These are phyloP conservation scores for Ivindomyrus marchei DNA, from an alignment of 2,113 vertebrate genomes.

Conservation along the genomic window DNA sequence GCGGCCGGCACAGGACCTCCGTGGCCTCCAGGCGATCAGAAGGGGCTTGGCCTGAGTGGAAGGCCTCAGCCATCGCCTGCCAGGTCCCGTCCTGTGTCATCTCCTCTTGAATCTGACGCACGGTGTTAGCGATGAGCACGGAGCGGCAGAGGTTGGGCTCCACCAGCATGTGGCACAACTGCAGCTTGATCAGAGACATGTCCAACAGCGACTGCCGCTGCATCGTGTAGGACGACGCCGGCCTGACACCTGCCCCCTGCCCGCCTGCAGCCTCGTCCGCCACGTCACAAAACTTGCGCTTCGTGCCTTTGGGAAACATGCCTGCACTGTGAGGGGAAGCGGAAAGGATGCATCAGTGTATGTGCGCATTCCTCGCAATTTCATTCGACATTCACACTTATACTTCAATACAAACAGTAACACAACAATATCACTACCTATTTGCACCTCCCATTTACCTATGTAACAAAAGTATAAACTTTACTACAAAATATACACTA, in stretches of 20 bases:
- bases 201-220: slow-evolving; percentile 92
- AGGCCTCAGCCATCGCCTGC: slow-evolving; percentile 70
- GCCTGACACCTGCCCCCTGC: slow-evolving; percentile 49
- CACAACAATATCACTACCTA: slow-evolving; percentile 14
- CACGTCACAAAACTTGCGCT: slow-evolving; percentile 77
- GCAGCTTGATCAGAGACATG: slow-evolving; percentile 97
- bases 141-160: slow-evolving; percentile 95
- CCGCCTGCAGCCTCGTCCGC: slow-evolving; percentile 62
- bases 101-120: slow-evolving; percentile 94
- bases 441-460: neutral
- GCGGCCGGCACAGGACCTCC: slow-evolving; percentile 80
- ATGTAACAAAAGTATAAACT: neutral
- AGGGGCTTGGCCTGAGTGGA: slow-evolving; percentile 33
- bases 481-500: neutral
- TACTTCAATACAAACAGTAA: neutral
- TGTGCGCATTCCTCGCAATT: no score
- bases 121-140: slow-evolving; percentile 94
- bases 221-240: slow-evolving; percentile 68
- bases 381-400: neutral
- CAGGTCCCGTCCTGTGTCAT: slow-evolving; percentile 91
- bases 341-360: neutral
- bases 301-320: slow-evolving; percentile 86
- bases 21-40: slow-evolving; percentile 82
- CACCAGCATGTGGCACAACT: slow-evolving; percentile 96
- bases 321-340: slow-evolving; percentile 56